A percentile compares a stretch with the other conserved stretches of the same genome.
phyloP scores from a whole-genome alignment of 2,888 invertebrate genomes.

The Elegia similella region DNA sequence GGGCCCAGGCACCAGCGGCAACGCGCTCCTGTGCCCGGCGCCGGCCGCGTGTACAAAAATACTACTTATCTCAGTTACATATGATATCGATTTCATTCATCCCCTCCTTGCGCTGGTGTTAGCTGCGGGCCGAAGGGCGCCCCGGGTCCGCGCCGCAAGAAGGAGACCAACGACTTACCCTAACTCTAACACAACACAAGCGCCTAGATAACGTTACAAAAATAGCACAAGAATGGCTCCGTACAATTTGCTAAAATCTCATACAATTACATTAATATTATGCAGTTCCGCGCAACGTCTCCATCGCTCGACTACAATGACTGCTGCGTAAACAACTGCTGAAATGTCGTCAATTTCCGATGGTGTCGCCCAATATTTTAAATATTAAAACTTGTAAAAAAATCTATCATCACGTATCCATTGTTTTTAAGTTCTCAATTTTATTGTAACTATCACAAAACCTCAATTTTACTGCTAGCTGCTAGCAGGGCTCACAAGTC shows the following conservation, averaged over 20 bases:
- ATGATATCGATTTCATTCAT: conserved; percentile 52
- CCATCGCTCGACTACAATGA: conserved; percentile 31
- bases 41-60: conserved; percentile 55
- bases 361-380: conserved; percentile 36
- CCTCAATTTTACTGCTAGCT: conserved; percentile 77
- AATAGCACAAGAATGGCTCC: conserved; percentile 74
- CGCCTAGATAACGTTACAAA: conserved; percentile 71
- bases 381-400: conserved; percentile 69
- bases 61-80: conserved; percentile 56
- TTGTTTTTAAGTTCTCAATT: conserved; percentile 69
- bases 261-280: conserved; percentile 58
- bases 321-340: conserved; percentile 34
- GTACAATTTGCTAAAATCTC: conserved; percentile 68
- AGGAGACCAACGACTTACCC: conserved; percentile 52
- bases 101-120: conserved; percentile 38
- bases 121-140: conserved; percentile 10
- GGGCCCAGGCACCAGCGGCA: conserved; percentile 31
- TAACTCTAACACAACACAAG: conserved; percentile 78
- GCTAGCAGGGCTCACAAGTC: conserved; percentile 72
- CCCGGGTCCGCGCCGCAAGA: conserved; percentile 36
- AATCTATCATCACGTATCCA: conserved; percentile 59
- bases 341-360: conserved; percentile 44
- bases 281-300: conserved; percentile 65
- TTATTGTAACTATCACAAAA: conserved; percentile 79
- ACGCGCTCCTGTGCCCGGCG: conserved; percentile 31